A percentile compares a stretch with the other conserved stretches of the same genome.
Conservation (phyloP, 1,140 invertebrate species). For the Dendroctonus valens region DNA sequence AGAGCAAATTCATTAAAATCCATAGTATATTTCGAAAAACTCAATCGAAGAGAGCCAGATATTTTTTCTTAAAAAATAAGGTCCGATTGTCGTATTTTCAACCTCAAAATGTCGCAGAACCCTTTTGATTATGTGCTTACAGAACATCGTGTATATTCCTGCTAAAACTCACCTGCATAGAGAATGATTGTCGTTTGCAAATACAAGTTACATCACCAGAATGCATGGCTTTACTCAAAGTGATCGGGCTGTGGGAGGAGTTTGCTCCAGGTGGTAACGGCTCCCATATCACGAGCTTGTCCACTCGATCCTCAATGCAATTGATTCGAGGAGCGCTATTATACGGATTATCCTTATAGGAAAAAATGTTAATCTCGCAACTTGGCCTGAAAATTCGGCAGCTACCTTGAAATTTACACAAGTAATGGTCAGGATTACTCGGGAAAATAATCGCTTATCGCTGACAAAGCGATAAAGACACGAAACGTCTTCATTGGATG, state of each 20-base stretch:
- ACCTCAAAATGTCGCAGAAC: too few relatives aligned
- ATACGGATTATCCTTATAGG: slow-evolving; percentile 66
- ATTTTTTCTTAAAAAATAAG: too few relatives aligned
- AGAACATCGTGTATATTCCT: too few relatives aligned
- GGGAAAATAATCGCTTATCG: slow-evolving; percentile 72
- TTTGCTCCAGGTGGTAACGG: slow-evolving; percentile 55
- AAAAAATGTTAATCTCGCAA: neutral
- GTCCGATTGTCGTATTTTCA: too few relatives aligned
- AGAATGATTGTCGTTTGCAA: slow-evolving; percentile 61
- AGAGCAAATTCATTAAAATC: too few relatives aligned
- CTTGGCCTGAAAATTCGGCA: neutral
- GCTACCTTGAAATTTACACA: slow-evolving; percentile 67
- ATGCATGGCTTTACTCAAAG: slow-evolving; percentile 57
- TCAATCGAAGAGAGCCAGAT: too few relatives aligned
- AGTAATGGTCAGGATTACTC: slow-evolving; percentile 72
- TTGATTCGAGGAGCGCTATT: slow-evolving; percentile 76
- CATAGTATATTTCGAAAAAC: too few relatives aligned
- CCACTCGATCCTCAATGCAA: slow-evolving; percentile 80
- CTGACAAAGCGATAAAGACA: slow-evolving; percentile 83
- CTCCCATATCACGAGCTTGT: slow-evolving; percentile 77
- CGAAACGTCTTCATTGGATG: slow-evolving; percentile 66
- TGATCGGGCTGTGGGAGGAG: slow-evolving; percentile 49
- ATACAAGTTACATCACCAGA: slow-evolving; percentile 60
- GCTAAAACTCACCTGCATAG: slow-evolving; percentile 52
- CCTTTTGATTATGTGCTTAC: too few relatives aligned